Conservation (phyloP, 1,140 invertebrate species). For the Polypedilum vanderplanki region DNA sequence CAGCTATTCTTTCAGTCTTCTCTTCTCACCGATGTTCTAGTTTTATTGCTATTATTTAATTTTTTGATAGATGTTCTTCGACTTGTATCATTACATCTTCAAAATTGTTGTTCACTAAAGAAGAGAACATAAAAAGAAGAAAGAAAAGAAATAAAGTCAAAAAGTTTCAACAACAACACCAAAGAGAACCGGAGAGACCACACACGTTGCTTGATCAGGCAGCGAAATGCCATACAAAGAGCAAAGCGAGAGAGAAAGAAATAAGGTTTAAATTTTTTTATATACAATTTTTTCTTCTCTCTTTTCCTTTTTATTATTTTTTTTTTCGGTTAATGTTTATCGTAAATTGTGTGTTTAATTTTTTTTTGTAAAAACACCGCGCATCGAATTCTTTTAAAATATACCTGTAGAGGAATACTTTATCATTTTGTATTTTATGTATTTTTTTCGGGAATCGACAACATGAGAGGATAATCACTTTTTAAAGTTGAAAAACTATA, state of each 20-base stretch:
- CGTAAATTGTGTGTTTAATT: constrained; percentile 29
- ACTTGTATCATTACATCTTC: constrained; percentile 27
- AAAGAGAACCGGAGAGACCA: not conserved
- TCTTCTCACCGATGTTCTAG: constrained; percentile 16
- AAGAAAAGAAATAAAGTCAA: not conserved
- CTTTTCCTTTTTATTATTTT: constrained; percentile 26
- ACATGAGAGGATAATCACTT: constrained; percentile 29
- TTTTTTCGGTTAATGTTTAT: constrained; percentile 28
- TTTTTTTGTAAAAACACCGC: constrained; percentile 28
- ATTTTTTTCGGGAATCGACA: constrained; percentile 25
- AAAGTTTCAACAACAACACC: constrained; percentile 23
- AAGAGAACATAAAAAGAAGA: too few relatives aligned
- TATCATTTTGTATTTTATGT: constrained; percentile 29
- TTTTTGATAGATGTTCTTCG: constrained; percentile 25
- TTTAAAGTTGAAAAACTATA: constrained; percentile 28
- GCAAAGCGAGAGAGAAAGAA: not conserved
- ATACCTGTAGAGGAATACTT: constrained; percentile 24
- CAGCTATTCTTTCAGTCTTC: not conserved
- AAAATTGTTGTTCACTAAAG: constrained; percentile 23
- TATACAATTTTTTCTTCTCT: constrained; percentile 28
- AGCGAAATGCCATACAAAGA: constrained; percentile 21
- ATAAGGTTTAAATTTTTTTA: constrained; percentile 28
- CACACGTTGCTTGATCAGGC: constrained; percentile 20
- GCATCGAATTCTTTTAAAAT: constrained; percentile 27
- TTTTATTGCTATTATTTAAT: constrained; percentile 29